Base-by-base conservation (phyloP, 2,888 invertebrate species). In the Erebia palarica region DNA sequence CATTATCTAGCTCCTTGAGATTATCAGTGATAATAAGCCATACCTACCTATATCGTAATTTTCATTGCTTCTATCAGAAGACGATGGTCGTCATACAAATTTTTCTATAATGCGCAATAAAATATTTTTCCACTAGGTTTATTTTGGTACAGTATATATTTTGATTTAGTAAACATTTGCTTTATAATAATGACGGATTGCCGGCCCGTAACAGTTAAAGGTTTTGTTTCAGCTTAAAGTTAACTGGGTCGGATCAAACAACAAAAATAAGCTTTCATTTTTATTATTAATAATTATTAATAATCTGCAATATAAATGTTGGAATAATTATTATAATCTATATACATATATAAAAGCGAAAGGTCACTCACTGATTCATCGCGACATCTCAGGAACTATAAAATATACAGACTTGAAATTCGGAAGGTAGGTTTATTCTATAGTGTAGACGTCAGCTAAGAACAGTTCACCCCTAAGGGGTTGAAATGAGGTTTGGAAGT, bases 1-100 rank as follows among this genome's bases (percentile, higher is more conserved):
- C 77, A 80, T 78, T 82, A 89, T 88, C 88, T 82, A 74, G 75
- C 77, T 78, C 77, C 78, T 80, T 77, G 75, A 82, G 86, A 87
- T 90, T 86, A 86, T 85, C 80, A 79, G 79, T 78, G 89, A 90
- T 80, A 81, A 77, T 76, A 73, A 70, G 71, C 73, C 73, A 68
- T 73, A 65, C 18, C 13, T 53, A 53, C 47, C 61, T 44, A 61
- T 75, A 75, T 77, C 75, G 73, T 69, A 51, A 75, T 61, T 71
- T 72, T 72, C 75, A 73, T 72, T 68, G 61, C 63, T 65, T 75
- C 65, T 75, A 74, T 69, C 73, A 71, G 51, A 51, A 67, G 65
- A 16, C 60, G 66, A 53, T 65, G 49, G 53, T 58, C 60, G 69
- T 70, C 63, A 72, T 59, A 13, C 59, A 36, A 55, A 55, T 55